Evolutionary conservation across 2,113 vertebrate species (phyloP).

Genomic region (Riparia riparia): DNA sequence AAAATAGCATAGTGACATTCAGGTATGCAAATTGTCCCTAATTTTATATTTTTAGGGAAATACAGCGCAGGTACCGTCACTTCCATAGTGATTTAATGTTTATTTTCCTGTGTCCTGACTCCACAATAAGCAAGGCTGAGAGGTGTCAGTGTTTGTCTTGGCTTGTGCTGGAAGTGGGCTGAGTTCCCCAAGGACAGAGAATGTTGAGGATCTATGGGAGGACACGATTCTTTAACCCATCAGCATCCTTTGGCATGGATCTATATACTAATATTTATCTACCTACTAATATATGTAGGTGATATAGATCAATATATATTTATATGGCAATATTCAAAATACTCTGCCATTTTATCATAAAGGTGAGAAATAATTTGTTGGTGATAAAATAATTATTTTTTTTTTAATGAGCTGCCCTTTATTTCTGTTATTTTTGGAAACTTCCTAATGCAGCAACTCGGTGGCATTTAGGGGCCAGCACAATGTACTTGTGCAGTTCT

Average conservation of each 20-base stretch:
- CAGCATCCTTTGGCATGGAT: neutral
- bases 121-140: neutral
- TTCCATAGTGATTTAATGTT: neutral
- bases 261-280: neutral
- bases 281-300: neutral
- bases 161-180: neutral
- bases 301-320: neutral
- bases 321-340: neutral
- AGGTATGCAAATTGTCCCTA: neutral
- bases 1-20: neutral
- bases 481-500: neutral
- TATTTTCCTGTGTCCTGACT: neutral
- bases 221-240: neutral
- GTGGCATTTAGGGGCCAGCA: neutral
- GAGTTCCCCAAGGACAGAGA: neutral
- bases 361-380: neutral
- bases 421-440: neutral
- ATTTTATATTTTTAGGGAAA: neutral
- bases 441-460: rapidly evolving
- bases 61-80: rapidly evolving
- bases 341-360: neutral
- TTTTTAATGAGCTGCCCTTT: neutral
- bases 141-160: neutral
- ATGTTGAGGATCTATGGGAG: neutral
- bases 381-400: neutral